phyloP scores from a whole-genome alignment of 2,113 vertebrate species.

The Oryzias melastigma region DNA sequence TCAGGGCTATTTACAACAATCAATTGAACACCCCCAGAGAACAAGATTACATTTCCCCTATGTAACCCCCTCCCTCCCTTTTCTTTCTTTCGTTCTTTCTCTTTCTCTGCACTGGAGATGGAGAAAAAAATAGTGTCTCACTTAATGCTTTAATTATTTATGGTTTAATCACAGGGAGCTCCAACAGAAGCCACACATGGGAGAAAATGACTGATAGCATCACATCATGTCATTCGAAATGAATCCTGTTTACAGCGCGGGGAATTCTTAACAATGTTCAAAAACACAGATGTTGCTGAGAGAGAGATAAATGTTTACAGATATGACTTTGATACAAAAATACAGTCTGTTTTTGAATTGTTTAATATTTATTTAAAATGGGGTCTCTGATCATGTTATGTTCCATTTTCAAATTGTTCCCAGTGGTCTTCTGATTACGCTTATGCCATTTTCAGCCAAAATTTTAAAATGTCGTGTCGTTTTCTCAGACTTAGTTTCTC shows the following conservation, averaged over 20 bases:
- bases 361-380: too few relatives aligned
- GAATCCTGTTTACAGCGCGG: slow-evolving; percentile 15
- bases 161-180: slow-evolving; percentile 67
- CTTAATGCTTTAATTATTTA: slow-evolving; percentile 63
- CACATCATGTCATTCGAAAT: slow-evolving; percentile 31
- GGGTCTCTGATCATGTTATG: too few relatives aligned
- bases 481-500: too few relatives aligned
- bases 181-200: slow-evolving; percentile 43
- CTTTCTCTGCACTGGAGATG: slow-evolving; percentile 8
- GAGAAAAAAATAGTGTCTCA: slow-evolving; percentile 19
- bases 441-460: too few relatives aligned
- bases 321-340: too few relatives aligned
- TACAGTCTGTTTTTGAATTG: too few relatives aligned
- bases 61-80: slow-evolving; percentile 16
- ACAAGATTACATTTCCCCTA: slow-evolving; percentile 38
- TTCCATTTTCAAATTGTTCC: too few relatives aligned
- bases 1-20: slow-evolving; percentile 49
- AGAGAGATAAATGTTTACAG: not conserved
- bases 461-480: too few relatives aligned
- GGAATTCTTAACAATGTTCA: slow-evolving; percentile 11
- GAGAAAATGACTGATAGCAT: slow-evolving; percentile 39
- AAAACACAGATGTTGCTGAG: slow-evolving; percentile 1
- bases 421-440: too few relatives aligned
- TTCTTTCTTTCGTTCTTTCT: slow-evolving; percentile 13
- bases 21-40: slow-evolving; percentile 37